A percentile compares a stretch with the other conserved stretches of the same genome.
Evolutionary conservation across 2,888 invertebrate species (phyloP).

Genomic region (Lumbricus terrestris): DNA sequence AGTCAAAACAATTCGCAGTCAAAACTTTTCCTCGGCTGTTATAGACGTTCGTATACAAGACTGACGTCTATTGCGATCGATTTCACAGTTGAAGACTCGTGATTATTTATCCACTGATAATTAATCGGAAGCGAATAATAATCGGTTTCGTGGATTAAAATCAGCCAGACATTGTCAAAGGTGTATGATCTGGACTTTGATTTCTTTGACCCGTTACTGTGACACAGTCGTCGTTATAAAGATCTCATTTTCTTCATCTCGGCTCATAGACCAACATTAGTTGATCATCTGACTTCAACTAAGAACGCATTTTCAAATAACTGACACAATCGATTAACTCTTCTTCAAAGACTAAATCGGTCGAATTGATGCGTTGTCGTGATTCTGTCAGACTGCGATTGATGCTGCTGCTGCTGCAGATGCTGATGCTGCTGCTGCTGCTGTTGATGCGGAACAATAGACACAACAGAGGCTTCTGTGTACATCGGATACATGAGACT

Average conservation of each 20-base stretch:
- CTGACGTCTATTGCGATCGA: neutral
- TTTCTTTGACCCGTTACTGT: too few species aligned
- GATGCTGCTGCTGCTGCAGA: neutral
- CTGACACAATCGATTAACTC: neutral
- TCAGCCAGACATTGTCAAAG: neutral
- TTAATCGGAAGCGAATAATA: neutral
- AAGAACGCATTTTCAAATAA: neutral
- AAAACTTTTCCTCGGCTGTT: too few species aligned
- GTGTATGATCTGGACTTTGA: neutral
- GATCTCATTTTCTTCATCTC: neutral
- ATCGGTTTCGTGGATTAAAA: neutral
- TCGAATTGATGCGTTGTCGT: neutral
- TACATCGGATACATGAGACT: conserved; percentile 13
- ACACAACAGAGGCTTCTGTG: neutral
- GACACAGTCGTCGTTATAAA: neutral
- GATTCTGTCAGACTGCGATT: neutral
- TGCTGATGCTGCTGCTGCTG: neutral
- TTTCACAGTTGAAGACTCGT: neutral
- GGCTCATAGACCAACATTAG: neutral
- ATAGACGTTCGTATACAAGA: too few species aligned
- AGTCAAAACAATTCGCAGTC: neutral
- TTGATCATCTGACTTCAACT: neutral
- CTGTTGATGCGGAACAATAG: neutral
- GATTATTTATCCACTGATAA: neutral
- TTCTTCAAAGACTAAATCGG: neutral